Conservation (phyloP, 2,797 vertebrate genomes). For the Acanthurus lineatus region DNA sequence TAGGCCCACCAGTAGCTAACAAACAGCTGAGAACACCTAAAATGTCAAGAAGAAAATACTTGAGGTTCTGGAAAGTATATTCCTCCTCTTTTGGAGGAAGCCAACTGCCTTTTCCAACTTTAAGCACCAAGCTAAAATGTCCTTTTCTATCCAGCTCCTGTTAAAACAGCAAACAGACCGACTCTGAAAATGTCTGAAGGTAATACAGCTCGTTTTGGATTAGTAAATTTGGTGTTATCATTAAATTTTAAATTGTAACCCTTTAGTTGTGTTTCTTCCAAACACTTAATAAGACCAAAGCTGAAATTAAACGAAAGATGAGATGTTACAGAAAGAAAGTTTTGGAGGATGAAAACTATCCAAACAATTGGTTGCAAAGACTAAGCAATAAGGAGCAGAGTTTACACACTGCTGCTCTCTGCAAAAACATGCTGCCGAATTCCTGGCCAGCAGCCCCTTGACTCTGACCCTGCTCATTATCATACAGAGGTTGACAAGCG, state of each 20-base stretch:
- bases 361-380: conserved; percentile 45
- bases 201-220: background rate
- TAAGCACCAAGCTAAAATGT: background rate
- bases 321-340: conserved; percentile 13
- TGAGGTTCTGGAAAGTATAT: background rate
- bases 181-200: background rate
- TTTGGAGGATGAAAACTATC: conserved; percentile 25
- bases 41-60: background rate
- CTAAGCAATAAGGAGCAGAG: conserved; percentile 27
- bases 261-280: background rate
- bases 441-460: conserved; percentile 64
- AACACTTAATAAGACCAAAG: background rate
- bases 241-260: background rate
- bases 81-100: too few relatives aligned
- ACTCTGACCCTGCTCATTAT: conserved; percentile 66
- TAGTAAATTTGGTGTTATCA: background rate
- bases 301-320: background rate
- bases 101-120: too few relatives aligned
- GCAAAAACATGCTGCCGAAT: conserved; percentile 60
- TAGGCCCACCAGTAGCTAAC: too few relatives aligned
- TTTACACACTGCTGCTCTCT: conserved; percentile 58
- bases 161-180: background rate
- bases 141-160: background rate
- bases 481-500: conserved; percentile 66
- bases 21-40: background rate